A percentile compares a stretch with the other conserved stretches of the same genome.
phyloP scores from a whole-genome alignment of 2,113 vertebrate species.

The Columba livia region DNA sequence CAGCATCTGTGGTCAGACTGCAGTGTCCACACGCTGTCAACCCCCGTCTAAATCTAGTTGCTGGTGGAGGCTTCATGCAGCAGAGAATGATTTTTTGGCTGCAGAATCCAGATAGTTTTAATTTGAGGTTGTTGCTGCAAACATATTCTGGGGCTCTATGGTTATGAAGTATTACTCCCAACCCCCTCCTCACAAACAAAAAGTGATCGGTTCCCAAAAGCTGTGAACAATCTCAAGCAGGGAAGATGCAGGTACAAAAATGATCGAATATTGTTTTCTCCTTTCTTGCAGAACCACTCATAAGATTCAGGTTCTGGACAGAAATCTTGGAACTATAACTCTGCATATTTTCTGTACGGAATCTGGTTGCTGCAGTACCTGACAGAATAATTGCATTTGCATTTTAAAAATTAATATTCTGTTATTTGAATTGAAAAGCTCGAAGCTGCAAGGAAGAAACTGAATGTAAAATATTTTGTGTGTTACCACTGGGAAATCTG shows the following conservation, averaged over 20 bases:
- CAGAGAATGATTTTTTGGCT: neutral
- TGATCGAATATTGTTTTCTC: neutral
- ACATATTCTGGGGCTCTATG: neutral
- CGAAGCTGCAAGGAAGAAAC: neutral
- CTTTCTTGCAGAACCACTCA: neutral
- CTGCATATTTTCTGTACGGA: neutral
- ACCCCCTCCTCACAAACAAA: neutral
- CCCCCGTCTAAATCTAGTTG: neutral
- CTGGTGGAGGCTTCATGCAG: neutral
- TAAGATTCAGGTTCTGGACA: neutral
- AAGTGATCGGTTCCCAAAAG: neutral
- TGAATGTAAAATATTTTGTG: neutral
- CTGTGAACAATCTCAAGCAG: neutral
- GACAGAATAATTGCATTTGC: neutral
- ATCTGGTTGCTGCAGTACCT: neutral
- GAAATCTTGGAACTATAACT: neutral
- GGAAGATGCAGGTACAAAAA: neutral
- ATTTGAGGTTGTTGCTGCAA: neutral
- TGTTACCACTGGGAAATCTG: neutral
- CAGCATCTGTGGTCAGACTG: neutral
- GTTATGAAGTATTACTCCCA: neutral
- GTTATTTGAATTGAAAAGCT: neutral
- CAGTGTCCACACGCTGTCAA: neutral
- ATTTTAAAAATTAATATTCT: neutral
- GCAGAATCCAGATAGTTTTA: neutral